These are phyloP conservation scores for Eucera pruinosa DNA, from an alignment of 2,888 invertebrate genomes.

Conservation along the genomic window DNA sequence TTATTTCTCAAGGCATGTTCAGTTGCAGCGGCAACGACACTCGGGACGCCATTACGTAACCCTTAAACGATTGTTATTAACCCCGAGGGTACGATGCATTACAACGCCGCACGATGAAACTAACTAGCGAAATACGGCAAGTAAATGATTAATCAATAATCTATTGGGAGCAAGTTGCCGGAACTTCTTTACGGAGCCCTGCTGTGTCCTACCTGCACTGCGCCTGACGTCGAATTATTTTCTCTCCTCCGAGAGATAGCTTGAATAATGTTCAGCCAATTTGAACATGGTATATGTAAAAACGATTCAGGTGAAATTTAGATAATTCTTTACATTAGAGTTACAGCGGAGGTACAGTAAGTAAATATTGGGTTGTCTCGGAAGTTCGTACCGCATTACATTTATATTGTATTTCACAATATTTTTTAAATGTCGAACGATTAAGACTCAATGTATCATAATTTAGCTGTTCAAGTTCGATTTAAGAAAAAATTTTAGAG, in stretches of 20 bases:
- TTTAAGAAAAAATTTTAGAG: too few species aligned
- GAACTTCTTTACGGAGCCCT: slow-evolving; percentile 52
- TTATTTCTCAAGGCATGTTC: slow-evolving; percentile 50
- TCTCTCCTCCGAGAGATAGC: neutral
- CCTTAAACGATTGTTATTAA: slow-evolving; percentile 65
- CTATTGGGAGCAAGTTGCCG: slow-evolving; percentile 51
- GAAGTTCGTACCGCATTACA: too few species aligned
- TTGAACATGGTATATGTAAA: too few species aligned
- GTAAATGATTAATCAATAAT: slow-evolving; percentile 70
- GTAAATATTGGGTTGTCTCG: too few species aligned
- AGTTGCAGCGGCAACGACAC: slow-evolving; percentile 12
- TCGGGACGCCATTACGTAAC: slow-evolving; percentile 42
- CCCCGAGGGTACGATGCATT: slow-evolving; percentile 59
- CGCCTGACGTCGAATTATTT: slow-evolving; percentile 32
- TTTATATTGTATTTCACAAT: too few species aligned
- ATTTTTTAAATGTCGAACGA: too few species aligned
- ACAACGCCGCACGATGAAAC: slow-evolving; percentile 51
- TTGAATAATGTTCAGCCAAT: too few species aligned
- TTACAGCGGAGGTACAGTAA: too few species aligned
- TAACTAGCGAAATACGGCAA: slow-evolving; percentile 59
- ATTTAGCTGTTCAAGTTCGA: too few species aligned
- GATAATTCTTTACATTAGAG: too few species aligned
- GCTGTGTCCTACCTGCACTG: neutral
- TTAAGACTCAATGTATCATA: too few species aligned
- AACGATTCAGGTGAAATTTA: too few species aligned